phyloP scores from a whole-genome alignment of 37 sponge, comb jelly and placozoan species.

The Lycopodina hypogea region DNA sequence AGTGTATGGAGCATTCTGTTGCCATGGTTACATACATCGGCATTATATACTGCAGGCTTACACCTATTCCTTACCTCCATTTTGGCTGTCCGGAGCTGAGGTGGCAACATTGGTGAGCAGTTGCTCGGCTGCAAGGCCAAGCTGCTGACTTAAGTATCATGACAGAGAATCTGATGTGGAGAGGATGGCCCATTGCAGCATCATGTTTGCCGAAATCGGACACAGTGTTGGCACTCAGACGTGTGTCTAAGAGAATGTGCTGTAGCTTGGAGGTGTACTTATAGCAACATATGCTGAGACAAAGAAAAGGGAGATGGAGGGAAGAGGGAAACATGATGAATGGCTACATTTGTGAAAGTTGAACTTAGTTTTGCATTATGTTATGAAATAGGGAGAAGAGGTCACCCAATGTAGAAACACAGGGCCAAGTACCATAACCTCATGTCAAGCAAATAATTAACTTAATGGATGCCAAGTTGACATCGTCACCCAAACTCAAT shows the following conservation, averaged over 20 bases:
- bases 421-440: no score
- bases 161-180: constrained; percentile 47
- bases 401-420: not conserved
- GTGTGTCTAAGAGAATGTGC: constrained; percentile 86
- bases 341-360: not conserved
- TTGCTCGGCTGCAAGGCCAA: constrained; percentile 59
- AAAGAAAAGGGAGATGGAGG: not conserved
- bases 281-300: constrained; percentile 83
- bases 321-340: not conserved
- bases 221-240: constrained; percentile 63
- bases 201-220: constrained; percentile 56
- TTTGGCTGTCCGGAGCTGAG: constrained; percentile 21
- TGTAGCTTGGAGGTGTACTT: constrained; percentile 84
- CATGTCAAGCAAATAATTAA: no score
- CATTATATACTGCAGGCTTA: no score
- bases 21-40: no score
- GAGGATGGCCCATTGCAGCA: not conserved
- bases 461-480: no score
- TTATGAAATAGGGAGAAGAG: not conserved
- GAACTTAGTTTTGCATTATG: not conserved
- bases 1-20: no score
- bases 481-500: no score
- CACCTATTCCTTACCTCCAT: constrained; percentile 25
- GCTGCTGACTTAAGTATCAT: constrained; percentile 81
- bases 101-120: constrained; percentile 22